phyloP scores from a whole-genome alignment of 1,140 invertebrate species.

The Caenorhabditis latens region DNA sequence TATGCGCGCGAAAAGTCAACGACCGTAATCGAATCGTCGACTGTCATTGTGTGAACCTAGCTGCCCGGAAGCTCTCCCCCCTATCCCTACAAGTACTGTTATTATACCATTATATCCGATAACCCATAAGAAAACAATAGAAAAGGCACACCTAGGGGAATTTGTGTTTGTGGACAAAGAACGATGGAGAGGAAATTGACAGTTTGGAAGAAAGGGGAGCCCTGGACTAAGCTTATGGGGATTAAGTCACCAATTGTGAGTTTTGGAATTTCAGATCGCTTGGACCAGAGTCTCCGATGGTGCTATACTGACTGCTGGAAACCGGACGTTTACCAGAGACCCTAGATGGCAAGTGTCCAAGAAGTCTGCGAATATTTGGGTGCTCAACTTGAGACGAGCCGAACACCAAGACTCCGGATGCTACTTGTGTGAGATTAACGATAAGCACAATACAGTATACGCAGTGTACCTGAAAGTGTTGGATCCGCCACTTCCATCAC shows the following conservation, averaged over 20 bases:
- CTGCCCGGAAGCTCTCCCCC: background rate
- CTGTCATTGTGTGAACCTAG: conserved; percentile 1
- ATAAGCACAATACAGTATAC: conserved; percentile 64
- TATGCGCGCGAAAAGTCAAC: conserved; percentile 37
- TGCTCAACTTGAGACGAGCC: conserved; percentile 64
- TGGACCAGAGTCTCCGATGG: conserved; percentile 65
- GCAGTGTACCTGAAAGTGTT: conserved; percentile 64
- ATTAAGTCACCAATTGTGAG: background rate
- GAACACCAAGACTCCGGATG: conserved; percentile 62
- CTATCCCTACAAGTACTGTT: conserved; percentile 30
- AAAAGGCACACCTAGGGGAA: background rate
- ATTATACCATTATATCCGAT: conserved; percentile 44
- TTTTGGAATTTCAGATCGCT: conserved; percentile 57
- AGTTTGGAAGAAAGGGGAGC: background rate
- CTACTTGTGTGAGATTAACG: conserved; percentile 67
- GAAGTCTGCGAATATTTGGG: conserved; percentile 66
- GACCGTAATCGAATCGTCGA: conserved; percentile 1
- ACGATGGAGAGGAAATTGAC: background rate
- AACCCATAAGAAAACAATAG: background rate
- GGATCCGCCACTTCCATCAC: conserved; percentile 37
- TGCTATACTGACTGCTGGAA: conserved; percentile 64
- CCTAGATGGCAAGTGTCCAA: conserved; percentile 65
- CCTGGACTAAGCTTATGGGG: background rate
- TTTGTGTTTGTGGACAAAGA: background rate
- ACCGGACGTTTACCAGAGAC: conserved; percentile 58